A percentile compares a stretch with the other conserved stretches of the same genome.
Conservation (phyloP, 2,797 vertebrate species). For the Tachyglossus aculeatus region DNA sequence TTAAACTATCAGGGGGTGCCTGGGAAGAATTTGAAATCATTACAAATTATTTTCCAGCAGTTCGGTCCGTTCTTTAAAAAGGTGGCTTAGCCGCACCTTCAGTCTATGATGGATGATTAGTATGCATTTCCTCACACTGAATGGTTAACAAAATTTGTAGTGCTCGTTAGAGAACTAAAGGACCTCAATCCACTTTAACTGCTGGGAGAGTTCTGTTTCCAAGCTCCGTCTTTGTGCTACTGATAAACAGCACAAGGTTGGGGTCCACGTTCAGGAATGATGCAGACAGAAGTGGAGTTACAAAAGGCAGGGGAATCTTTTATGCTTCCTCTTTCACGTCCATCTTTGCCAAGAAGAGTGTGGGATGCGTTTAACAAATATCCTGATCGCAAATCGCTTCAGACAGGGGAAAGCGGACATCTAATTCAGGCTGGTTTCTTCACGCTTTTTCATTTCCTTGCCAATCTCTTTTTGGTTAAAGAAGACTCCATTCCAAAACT, state of each 20-base stretch:
- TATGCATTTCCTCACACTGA: not conserved
- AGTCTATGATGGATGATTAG: not conserved
- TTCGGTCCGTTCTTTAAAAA: not conserved
- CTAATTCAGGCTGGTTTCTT: not conserved
- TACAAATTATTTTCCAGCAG: not conserved
- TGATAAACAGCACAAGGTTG: not conserved
- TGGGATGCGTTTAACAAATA: not conserved
- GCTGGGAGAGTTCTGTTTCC: not conserved
- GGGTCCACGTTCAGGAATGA: constrained; percentile 13
- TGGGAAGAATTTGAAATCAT: not conserved
- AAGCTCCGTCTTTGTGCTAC: constrained; percentile 7
- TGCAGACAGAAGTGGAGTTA: constrained; percentile 22
- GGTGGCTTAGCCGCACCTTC: not conserved
- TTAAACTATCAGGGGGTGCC: not conserved
- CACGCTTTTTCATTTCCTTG: not conserved
- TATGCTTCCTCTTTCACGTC: not conserved
- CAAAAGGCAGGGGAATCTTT: not conserved
- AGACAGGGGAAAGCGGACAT: not conserved
- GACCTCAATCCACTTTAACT: not conserved
- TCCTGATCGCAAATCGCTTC: not conserved
- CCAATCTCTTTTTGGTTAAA: not conserved
- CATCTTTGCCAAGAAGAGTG: not conserved
- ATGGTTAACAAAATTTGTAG: not conserved
- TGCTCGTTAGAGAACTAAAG: not conserved
- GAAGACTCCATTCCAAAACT: not conserved